Evolutionary conservation across 2,113 vertebrate species (phyloP).

Genomic region (Cyprinodon brontotheroides): DNA sequence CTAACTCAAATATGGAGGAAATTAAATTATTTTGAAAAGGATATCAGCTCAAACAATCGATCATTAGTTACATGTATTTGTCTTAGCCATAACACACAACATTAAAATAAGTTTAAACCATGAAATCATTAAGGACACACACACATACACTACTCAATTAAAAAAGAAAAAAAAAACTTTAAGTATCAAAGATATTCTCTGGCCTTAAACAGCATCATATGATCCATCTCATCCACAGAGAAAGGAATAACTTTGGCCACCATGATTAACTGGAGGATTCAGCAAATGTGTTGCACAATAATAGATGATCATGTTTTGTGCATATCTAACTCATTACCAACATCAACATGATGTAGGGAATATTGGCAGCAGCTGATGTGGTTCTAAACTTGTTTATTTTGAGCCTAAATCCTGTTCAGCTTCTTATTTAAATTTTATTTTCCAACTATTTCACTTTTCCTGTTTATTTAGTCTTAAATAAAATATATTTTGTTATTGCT

Average conservation of each 20-base stretch:
- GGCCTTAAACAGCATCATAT: not conserved
- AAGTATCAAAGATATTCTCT: too few species aligned
- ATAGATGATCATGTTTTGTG: not conserved
- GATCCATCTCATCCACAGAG: not conserved
- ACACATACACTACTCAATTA: too few species aligned
- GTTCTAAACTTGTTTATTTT: not conserved
- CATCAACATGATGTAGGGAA: not conserved
- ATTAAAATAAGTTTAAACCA: too few species aligned
- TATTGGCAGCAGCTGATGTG: not conserved
- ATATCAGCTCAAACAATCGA: too few species aligned
- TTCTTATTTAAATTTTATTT: not conserved
- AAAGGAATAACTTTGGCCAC: not conserved
- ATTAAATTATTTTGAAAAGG: too few species aligned
- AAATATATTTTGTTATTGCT: not conserved
- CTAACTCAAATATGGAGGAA: too few species aligned
- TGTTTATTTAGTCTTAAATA: not conserved
- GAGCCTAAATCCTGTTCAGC: not conserved
- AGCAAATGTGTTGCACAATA: not conserved
- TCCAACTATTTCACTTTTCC: not conserved
- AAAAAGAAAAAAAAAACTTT: too few species aligned
- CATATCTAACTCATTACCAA: not conserved
- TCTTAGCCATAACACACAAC: too few species aligned
- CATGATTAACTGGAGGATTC: not conserved
- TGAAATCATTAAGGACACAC: too few species aligned
- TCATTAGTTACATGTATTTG: too few species aligned